phyloP scores from a whole-genome alignment of 1,140 invertebrate species.

The Drosophila ambigua region DNA sequence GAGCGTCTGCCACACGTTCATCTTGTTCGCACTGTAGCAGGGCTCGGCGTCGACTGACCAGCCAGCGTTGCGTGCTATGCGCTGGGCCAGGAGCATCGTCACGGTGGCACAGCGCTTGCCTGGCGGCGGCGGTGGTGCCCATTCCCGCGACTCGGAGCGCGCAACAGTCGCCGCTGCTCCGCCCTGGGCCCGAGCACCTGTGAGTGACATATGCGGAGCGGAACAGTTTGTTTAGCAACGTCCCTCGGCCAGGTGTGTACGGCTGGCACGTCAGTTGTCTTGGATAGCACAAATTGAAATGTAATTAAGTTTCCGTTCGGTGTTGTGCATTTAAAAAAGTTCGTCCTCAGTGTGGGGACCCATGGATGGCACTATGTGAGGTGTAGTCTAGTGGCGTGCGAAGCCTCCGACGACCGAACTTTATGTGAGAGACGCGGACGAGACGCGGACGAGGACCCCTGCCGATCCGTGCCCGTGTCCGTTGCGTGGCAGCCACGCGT shows the following conservation, averaged over 20 bases:
- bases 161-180: constrained; percentile 53
- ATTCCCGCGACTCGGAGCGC: constrained; percentile 60
- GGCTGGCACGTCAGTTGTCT: constrained; percentile 10
- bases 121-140: constrained; percentile 49
- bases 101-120: constrained; percentile 69
- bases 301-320: constrained; percentile 69
- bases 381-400: constrained; percentile 31
- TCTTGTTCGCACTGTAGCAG: constrained; percentile 77
- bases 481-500: constrained; percentile 62
- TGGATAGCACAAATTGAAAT: constrained; percentile 65
- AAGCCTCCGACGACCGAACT: constrained; percentile 58
- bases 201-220: constrained; percentile 73
- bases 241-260: constrained; percentile 3
- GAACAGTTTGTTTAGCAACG: constrained; percentile 54
- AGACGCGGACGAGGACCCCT: constrained; percentile 3
- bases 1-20: constrained; percentile 82
- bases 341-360: constrained; percentile 30
- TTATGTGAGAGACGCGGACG: constrained; percentile 61
- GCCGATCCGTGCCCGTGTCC: constrained; percentile 27
- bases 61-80: constrained; percentile 75
- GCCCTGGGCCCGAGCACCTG: constrained; percentile 27
- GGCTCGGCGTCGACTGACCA: constrained; percentile 82
- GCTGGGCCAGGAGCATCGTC: constrained; percentile 79
- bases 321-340: constrained; percentile 25
- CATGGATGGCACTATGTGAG: too few relatives aligned